These are phyloP conservation scores for Aphrophora alni DNA, from an alignment of 2,888 invertebrate genomes.

Conservation along the genomic window DNA sequence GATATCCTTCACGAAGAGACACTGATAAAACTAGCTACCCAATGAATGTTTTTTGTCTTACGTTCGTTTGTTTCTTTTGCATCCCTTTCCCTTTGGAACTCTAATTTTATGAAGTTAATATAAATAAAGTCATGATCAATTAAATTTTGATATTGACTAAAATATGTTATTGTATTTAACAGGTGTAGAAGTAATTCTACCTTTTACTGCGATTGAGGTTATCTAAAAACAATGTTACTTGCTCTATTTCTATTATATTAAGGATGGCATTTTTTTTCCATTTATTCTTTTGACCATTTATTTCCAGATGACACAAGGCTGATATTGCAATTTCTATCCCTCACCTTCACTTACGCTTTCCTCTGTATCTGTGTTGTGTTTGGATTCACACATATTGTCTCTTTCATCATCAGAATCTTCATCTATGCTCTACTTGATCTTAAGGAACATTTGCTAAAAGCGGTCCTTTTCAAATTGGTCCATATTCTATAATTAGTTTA, in stretches of 20 bases:
- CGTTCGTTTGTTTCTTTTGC: no score
- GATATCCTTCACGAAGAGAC: no score
- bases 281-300: background rate
- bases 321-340: background rate
- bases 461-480: background rate
- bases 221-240: background rate
- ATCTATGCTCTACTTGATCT: background rate
- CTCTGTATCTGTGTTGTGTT: background rate
- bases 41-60: no score
- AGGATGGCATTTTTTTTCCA: background rate
- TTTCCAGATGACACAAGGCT: background rate
- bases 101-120: background rate
- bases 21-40: no score
- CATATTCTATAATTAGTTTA: background rate
- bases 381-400: background rate
- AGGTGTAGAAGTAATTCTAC: background rate
- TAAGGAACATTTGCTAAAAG: background rate
- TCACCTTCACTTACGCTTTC: background rate
- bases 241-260: background rate
- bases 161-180: background rate
- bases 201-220: background rate
- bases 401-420: background rate
- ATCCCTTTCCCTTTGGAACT: no score
- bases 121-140: background rate
- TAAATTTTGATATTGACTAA: no score